Percentiles rank a stretch among this genome's conserved stretches.
These are phyloP conservation scores for Brachionus rotundiformis DNA, from an alignment of 1,140 invertebrate genomes.

Conservation along the genomic window DNA sequence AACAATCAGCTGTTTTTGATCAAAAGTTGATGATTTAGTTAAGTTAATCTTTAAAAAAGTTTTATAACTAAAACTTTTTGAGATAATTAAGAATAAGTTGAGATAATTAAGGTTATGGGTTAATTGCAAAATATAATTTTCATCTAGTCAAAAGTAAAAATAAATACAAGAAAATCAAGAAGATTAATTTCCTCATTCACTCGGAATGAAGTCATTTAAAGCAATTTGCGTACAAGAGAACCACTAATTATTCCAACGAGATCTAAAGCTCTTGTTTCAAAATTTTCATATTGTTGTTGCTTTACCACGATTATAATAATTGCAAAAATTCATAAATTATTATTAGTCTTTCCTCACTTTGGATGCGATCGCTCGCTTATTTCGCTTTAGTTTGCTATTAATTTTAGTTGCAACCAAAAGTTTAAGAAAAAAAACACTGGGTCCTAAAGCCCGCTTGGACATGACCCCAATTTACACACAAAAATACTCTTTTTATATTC, in stretches of 20 bases:
- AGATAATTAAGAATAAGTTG: too few relatives aligned
- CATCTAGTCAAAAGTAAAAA: neutral
- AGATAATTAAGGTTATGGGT: neutral
- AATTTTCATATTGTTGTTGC: neutral
- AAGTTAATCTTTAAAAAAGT: neutral
- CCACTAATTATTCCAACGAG: neutral
- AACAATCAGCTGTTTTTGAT: constrained; percentile 6
- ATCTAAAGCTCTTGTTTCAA: neutral
- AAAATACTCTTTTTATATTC: neutral
- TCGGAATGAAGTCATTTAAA: neutral
- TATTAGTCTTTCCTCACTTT: constrained; percentile 16
- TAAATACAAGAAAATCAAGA: constrained; percentile 6
- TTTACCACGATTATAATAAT: constrained; percentile 24
- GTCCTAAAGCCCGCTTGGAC: neutral
- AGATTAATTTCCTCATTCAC: neutral
- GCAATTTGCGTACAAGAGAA: neutral
- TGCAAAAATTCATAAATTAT: constrained; percentile 44
- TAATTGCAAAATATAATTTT: neutral
- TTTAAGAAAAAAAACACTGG: neutral
- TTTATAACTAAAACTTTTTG: too few relatives aligned
- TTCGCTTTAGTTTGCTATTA: neutral
- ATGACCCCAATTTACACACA: neutral
- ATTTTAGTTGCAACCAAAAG: neutral
- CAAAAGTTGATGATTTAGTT: neutral
- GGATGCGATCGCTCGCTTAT: constrained; percentile 5